Conservation (phyloP, 2,888 invertebrate genomes). For the Vesta saturnalis region DNA sequence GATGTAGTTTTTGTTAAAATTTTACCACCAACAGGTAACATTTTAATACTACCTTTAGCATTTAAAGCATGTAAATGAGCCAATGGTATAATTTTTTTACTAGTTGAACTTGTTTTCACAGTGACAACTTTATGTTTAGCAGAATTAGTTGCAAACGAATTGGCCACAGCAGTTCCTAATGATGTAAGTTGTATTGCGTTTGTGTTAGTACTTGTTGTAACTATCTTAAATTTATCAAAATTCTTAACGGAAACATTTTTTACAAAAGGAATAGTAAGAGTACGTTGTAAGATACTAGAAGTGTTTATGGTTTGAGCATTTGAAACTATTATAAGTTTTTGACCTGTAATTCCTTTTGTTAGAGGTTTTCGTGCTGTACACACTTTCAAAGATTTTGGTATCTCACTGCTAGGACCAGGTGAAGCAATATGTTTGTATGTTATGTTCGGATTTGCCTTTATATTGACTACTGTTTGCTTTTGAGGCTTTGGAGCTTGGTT, state of each 20-base stretch:
- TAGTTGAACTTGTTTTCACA: slow-evolving; percentile 53
- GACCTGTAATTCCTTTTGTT: slow-evolving; percentile 52
- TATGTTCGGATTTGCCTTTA: slow-evolving; percentile 47
- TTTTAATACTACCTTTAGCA: slow-evolving; percentile 59
- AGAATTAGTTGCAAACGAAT: slow-evolving; percentile 45
- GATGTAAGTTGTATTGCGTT: slow-evolving; percentile 38
- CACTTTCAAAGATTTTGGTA: slow-evolving; percentile 52
- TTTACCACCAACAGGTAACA: slow-evolving; percentile 57
- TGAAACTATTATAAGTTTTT: slow-evolving; percentile 61
- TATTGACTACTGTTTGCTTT: slow-evolving; percentile 48
- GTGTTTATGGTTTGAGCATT: slow-evolving; percentile 58
- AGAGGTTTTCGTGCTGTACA: slow-evolving; percentile 54
- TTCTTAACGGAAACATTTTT: slow-evolving; percentile 60
- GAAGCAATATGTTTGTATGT: slow-evolving; percentile 47
- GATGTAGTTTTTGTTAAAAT: slow-evolving; percentile 54
- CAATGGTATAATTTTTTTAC: slow-evolving; percentile 58
- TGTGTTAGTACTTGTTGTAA: slow-evolving; percentile 41
- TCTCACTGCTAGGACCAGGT: slow-evolving; percentile 47
- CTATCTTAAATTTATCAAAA: slow-evolving; percentile 61
- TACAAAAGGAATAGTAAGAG: slow-evolving; percentile 58
- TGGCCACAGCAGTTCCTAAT: slow-evolving; percentile 40
- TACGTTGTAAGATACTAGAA: slow-evolving; percentile 59
- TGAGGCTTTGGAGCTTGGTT: slow-evolving; percentile 50
- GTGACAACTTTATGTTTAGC: slow-evolving; percentile 59
- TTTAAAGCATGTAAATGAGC: slow-evolving; percentile 60